Conservation (phyloP, 2,888 invertebrate species). For the Eudemis profundana region DNA sequence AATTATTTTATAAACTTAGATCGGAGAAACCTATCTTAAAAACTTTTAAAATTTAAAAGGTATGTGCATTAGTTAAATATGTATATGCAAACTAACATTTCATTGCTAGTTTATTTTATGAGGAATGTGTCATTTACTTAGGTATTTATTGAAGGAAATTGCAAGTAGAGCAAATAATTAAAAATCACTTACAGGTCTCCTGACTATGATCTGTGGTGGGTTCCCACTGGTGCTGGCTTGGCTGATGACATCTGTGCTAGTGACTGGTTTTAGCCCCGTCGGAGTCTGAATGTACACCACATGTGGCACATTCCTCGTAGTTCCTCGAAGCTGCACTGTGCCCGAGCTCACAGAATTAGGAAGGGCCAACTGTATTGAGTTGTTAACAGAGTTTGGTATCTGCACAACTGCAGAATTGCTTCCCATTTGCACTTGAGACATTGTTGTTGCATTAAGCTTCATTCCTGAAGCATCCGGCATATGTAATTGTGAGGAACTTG, state of each 20-base stretch:
- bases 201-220: conserved; percentile 81
- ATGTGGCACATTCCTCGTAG: conserved; percentile 79
- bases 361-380: conserved; percentile 70
- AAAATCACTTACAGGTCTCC: conserved; percentile 78
- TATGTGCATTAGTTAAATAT: no score
- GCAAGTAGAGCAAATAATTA: no score
- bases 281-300: conserved; percentile 86
- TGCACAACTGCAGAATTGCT: conserved; percentile 70
- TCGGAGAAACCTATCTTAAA: no score
- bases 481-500: conserved; percentile 71
- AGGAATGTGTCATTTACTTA: no score
- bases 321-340: conserved; percentile 65
- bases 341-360: conserved; percentile 58
- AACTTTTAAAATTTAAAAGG: no score
- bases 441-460: conserved; percentile 57
- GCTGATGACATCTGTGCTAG: conserved; percentile 78
- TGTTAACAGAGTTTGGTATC: conserved; percentile 72
- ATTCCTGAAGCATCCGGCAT: conserved; percentile 43
- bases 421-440: conserved; percentile 75
- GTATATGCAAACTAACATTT: no score
- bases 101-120: no score
- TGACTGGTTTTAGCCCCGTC: conserved; percentile 78
- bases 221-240: conserved; percentile 81
- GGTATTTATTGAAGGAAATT: no score
- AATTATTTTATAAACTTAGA: no score